phyloP scores from a whole-genome alignment of 2,888 invertebrate genomes.

The Zhuqinia jingwanae region DNA sequence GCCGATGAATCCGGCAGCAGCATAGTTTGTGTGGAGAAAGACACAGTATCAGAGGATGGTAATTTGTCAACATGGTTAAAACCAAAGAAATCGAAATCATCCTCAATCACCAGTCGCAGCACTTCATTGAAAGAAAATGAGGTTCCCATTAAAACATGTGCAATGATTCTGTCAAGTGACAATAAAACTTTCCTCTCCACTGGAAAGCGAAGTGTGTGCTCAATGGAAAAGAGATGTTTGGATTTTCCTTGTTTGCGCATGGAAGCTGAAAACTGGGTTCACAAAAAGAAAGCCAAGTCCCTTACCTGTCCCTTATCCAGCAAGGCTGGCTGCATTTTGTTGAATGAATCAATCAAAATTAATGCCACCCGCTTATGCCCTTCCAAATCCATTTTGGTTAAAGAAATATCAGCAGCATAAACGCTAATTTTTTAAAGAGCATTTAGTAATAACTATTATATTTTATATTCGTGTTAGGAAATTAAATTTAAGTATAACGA shows the following conservation, averaged over 20 bases:
- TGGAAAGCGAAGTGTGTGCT: conserved; percentile 11
- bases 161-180: conserved; percentile 1
- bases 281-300: conserved; percentile 63
- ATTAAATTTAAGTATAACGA: background rate
- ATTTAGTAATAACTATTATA: background rate
- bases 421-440: background rate
- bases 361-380: conserved; percentile 75
- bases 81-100: conserved; percentile 60
- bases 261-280: conserved; percentile 75
- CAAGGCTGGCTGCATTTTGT: conserved; percentile 24
- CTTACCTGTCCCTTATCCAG: background rate
- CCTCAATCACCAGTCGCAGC: too few species aligned
- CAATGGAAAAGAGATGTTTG: conserved; percentile 19
- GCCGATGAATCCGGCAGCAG: conserved; percentile 65
- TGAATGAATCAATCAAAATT: conserved; percentile 59
- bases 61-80: conserved; percentile 75
- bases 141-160: background rate
- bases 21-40: conserved; percentile 71
- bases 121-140: conserved; percentile 19
- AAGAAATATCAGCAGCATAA: conserved; percentile 68
- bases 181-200: background rate
- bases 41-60: background rate
- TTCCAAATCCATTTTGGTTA: conserved; percentile 77
- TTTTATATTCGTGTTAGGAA: background rate
- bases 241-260: conserved; percentile 76